Evolutionary conservation across 2,113 vertebrate genomes (phyloP), one percentile per base, ranked within the genome.

Genomic region (Saimiri boliviensis): DNA sequence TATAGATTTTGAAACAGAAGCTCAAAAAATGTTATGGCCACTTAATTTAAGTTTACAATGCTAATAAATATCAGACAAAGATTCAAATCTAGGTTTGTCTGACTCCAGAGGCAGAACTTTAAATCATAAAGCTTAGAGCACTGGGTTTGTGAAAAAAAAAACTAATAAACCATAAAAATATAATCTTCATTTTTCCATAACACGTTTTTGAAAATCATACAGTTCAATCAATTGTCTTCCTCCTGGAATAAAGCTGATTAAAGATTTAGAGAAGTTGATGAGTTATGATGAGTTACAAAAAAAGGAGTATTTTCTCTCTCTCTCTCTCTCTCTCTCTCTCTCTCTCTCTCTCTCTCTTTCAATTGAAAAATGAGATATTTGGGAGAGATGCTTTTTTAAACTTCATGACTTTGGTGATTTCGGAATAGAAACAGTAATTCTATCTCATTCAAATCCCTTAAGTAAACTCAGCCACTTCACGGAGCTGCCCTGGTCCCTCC

Each of bases 231-330:
- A 25, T 77, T 79, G 30, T 73, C 56, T 70, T 17, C 30, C 83
- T 96, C 30, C 40, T 45, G 49, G 70, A 71, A 94, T 77, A 83
- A 84, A 88, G 27, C 85, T 84, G 42, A 70, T 87, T 71, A 83
- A 94, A 94, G 77, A 58, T 88, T 77, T 88, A 77, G 42, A 70
- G 70, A 68, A 52, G 56, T 6, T 49, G n/a, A n/a, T 63, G 70
- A 77, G 60, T 77, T 92, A 70, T 3, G 70, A 32, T 56, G 45
- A 89, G 10, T 42, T 74, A 68, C 16, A 76, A 93, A 93, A 74
- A 25, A 74, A 68, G 60, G 12, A 66, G 6, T 49, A 70, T 12
- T 47, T 56, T 96, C 12, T 37, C 5, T 68, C 32, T 27, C 32
- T 35, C 21, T 58, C 56, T 58, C 8, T 58, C 2, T 58, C 21